Evolutionary conservation across 1,140 invertebrate species (phyloP), one percentile per base, ranked within the genome.

Genomic region (Pseudachorutes palmiensis): DNA sequence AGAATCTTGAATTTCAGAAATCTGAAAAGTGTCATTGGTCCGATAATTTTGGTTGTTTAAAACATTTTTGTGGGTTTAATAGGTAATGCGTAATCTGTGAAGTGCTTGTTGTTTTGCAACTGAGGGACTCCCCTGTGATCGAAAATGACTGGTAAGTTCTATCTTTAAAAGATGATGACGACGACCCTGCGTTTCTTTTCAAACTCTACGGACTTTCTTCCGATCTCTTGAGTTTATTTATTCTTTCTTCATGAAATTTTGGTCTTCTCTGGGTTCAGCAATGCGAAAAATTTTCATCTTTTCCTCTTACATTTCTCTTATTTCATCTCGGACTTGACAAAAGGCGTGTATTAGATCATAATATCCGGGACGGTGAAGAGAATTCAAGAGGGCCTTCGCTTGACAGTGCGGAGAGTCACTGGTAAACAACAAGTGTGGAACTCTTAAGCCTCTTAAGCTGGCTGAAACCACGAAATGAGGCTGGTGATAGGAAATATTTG

Each of bases 241-340:
- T 71, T 68, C 70, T 68, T 67, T 62, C 61, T 64, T 70, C 67
- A 67, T 67, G 61, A 67, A 70, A 66, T 70, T 67, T 67, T 63
- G 30, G 49, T 69, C 41, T 67, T 14, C 59, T 67, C 65, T 67
- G 64, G 66, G 61, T 63, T 71, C 69, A 71, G 66, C 65, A 67
- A 68, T 71, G 69, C 69, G 69, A 71, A 65, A 64, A 67, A 67
- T 68, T 67, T 51, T 65, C 66, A 67, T 71, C 69, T 65, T 67
- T 59, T 64, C 33, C 32, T 62, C 26, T 62, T 33, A 9, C 22
- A 9, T 22, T 57, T 24, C 55, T 22, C 55, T 22, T 57, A 28
- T 31, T 30, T 14, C 14, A 26, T 55, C 51, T 55, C 24, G 51
- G 24, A 14, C 51, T 55, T 55, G 51, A 55, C 51, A 55, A 55